Evolutionary conservation across 2,888 invertebrate genomes (phyloP).

Genomic region (Saturnia pavonia): DNA sequence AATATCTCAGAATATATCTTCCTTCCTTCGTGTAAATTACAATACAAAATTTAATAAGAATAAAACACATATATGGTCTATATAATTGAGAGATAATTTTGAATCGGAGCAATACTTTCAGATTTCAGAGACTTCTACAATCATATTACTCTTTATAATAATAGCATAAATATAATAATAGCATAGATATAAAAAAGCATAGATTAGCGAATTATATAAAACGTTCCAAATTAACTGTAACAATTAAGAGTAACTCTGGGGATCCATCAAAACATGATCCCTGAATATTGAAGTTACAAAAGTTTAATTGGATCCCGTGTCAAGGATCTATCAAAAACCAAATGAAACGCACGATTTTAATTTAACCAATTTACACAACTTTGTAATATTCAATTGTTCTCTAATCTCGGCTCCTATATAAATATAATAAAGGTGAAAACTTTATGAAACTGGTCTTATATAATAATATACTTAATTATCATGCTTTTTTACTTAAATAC

Average conservation of each 20-base stretch:
- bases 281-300: slow-evolving; percentile 6
- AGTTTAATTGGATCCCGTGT: slow-evolving; percentile 9
- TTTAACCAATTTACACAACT: slow-evolving; percentile 1
- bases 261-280: slow-evolving; percentile 4
- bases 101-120: no score
- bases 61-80: no score
- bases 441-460: not conserved
- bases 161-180: no score
- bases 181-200: no score
- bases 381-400: not conserved
- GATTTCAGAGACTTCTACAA: no score
- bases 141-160: no score
- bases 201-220: not conserved
- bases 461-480: no score
- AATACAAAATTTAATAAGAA: no score
- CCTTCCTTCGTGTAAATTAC: no score
- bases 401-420: not conserved
- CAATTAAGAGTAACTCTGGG: not conserved
- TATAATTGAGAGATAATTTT: no score
- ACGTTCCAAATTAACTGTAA: slow-evolving; percentile 3
- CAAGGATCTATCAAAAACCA: slow-evolving; percentile 6
- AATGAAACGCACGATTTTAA: slow-evolving; percentile 4
- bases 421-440: not conserved
- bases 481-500: no score
- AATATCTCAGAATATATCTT: no score